Conservation (phyloP, 2,888 invertebrate species). For the Cataglyphis cursor region DNA sequence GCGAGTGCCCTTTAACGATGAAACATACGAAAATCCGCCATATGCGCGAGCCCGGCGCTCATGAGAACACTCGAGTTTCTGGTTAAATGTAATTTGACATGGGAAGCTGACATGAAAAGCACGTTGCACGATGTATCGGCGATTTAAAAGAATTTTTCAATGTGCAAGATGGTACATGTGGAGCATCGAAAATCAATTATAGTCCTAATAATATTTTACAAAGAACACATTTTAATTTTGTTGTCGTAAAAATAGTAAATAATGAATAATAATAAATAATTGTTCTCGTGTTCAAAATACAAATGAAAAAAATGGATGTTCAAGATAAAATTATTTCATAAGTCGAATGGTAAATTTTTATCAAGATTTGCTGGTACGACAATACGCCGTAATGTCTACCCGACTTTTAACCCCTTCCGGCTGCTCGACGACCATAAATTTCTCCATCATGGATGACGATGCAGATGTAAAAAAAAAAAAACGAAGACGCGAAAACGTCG, state of each 20-base stretch:
- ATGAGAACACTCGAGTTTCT: slow-evolving; percentile 81
- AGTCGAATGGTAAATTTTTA: not conserved
- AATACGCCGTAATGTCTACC: not conserved
- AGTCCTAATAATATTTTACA: not conserved
- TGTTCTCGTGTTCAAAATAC: not conserved
- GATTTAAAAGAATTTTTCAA: slow-evolving; percentile 35
- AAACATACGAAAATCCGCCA: slow-evolving; percentile 71
- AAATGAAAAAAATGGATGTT: not conserved
- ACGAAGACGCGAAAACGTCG: slow-evolving; percentile 27
- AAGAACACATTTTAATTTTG: slow-evolving; percentile 2
- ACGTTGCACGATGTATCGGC: slow-evolving; percentile 8
- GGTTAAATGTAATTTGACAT: slow-evolving; percentile 82
- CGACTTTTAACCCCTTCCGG: slow-evolving; percentile 41
- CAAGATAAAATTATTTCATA: not conserved
- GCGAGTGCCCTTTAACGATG: slow-evolving; percentile 62
- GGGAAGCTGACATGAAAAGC: slow-evolving; percentile 78
- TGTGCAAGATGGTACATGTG: not conserved
- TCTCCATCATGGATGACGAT: slow-evolving; percentile 12
- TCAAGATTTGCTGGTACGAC: not conserved
- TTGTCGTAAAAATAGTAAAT: not conserved
- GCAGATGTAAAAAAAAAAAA: not conserved
- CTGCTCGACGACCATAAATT: slow-evolving; percentile 1
- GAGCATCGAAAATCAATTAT: not conserved
- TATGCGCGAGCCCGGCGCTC: slow-evolving; percentile 71
- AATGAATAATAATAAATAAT: too few species aligned